A percentile compares a stretch with the other conserved stretches of the same genome.
Evolutionary conservation across 37 sponge, comb jelly and placozoan species (phyloP).

Genomic region (Oopsacas minuta): DNA sequence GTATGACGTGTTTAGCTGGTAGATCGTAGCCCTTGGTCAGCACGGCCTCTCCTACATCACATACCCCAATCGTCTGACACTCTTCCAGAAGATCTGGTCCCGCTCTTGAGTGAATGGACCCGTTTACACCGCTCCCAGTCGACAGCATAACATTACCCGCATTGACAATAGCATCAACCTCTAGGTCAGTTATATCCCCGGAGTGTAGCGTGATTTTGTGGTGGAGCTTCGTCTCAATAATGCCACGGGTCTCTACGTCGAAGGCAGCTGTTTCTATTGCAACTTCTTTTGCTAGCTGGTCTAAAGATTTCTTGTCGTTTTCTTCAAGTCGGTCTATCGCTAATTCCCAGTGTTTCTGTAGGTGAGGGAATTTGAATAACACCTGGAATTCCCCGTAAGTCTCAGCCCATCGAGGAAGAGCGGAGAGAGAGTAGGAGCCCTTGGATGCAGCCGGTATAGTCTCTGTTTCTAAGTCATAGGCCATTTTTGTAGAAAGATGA

Average conservation of each 20-base stretch:
- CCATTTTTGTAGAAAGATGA: too few relatives aligned
- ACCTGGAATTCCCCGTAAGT: neutral
- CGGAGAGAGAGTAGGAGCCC: neutral
- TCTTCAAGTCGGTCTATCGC: conserved; percentile 28
- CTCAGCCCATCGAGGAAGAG: neutral
- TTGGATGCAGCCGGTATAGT: neutral
- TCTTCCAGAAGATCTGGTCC: conserved; percentile 38
- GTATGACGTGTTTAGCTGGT: conserved; percentile 47
- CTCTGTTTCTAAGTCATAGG: neutral
- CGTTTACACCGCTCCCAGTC: conserved; percentile 49
- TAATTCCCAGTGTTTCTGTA: conserved; percentile 37
- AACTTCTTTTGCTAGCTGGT: neutral
- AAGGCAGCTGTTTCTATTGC: neutral
- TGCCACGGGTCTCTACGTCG: neutral
- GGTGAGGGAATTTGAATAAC: conserved; percentile 6
- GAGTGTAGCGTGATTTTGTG: conserved; percentile 29
- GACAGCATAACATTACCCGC: conserved; percentile 37
- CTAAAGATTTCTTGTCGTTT: conserved; percentile 22
- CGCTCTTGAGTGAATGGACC: conserved; percentile 49
- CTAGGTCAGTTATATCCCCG: conserved; percentile 35
- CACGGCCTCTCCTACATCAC: conserved; percentile 42
- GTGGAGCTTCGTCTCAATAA: conserved; percentile 19
- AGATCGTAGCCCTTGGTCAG: conserved; percentile 48
- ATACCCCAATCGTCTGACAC: conserved; percentile 40
- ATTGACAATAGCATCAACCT: conserved; percentile 38